Evolutionary conservation across 2,888 invertebrate species (phyloP), one percentile per base, ranked within the genome.

Genomic region (Eupeodes latifasciatus): DNA sequence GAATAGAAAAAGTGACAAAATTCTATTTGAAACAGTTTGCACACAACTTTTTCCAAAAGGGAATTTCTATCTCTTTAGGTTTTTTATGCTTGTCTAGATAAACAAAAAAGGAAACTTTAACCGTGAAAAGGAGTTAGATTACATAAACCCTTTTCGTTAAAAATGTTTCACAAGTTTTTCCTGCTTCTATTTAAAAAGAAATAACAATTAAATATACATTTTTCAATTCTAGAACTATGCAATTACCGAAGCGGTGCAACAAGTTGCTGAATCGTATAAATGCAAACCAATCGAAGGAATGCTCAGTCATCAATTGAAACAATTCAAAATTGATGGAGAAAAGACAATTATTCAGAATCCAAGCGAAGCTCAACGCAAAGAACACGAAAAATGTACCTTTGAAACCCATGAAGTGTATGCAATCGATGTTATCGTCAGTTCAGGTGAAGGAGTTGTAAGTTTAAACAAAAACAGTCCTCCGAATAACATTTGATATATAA

Each of bases 221-320:
- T 27, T 27, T 27, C 27, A 59, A 59, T 53, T 59, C 36, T 92
- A 98, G 97, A 98, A 98, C 89, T 97, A 98, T 93, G 95, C 96
- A 89, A 96, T 99, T 90, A 99, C 99, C 79, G 97, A 98, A 91
- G 96, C 96, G 61, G 97, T 99, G 83, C 98, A 98, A 94, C 98
- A 98, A 94, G 96, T 98, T 90, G 97, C 98, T 90, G 97, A 98
- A 90, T 96, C 97, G 67, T 99, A 95, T 94, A 97, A 98, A 91
- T 99, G 99, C 94, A 99, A 99, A 94, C 99, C 99, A 40, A 97
- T 99, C 74, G 99, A 99, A 94, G 99, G 98, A 90, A 97, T 97
- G 98, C 94, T 98, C 75, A 98, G 97, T 91, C 99, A 99, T 94
- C 98, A 99, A 93, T 94, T 99, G 90, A 98, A 99, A 94, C 98